Base-by-base conservation (phyloP, 2,888 invertebrate species). In the Eutolmus rufibarbis region DNA sequence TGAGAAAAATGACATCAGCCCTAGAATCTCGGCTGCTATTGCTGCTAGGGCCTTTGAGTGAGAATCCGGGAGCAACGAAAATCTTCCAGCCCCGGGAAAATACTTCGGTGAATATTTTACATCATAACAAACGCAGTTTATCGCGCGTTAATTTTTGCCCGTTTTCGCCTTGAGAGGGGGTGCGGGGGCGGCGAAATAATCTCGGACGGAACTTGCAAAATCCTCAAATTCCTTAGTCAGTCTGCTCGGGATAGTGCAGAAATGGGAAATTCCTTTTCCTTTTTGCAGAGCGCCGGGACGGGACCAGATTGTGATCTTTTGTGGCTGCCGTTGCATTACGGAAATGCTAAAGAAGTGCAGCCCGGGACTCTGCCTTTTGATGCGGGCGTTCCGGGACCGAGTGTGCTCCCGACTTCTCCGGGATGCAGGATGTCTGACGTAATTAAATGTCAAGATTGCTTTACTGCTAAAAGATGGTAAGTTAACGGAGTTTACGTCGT, bases 41-140 rank as follows among this genome's bases (percentile, higher is more conserved):
- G 37, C n/a, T 8, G 76, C 28, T 28, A n/a, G 40, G 19, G 19
- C 34, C 34, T 34, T n/a, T 34, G 34, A n/a, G 37, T 34, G 34
- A n/a, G 37, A n/a, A n/a, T 3, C 28, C 37, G 19, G 76, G n/a
- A 76, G 37, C 34, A 9, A 43, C n/a, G 81, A 81, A 51, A 56
- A 37, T 79, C 56, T 56, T 37, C 31, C 23, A 79, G 23, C 79
- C 0, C 43, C 51, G 16, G 79, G 43, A 79, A 79, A 79, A 43
- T 79, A 23, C 23, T 79, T 79, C 28, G 40, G 43, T 19, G 28
- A 46, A 81, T 46, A 51, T 51, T 81, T 51, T 51, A 81, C 56
- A 81, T 81, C 81, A 81, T 81, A 81, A 81, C 81, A 81, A 81
- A 51, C 23, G 34, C 81, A 81, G 46, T 81, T 81, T 81, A 81